Evolutionary conservation across 37 sponge, comb jelly and placozoan genomes (phyloP), one percentile per base, ranked within the genome.

Genomic region (Amphimedon queenslandica): DNA sequence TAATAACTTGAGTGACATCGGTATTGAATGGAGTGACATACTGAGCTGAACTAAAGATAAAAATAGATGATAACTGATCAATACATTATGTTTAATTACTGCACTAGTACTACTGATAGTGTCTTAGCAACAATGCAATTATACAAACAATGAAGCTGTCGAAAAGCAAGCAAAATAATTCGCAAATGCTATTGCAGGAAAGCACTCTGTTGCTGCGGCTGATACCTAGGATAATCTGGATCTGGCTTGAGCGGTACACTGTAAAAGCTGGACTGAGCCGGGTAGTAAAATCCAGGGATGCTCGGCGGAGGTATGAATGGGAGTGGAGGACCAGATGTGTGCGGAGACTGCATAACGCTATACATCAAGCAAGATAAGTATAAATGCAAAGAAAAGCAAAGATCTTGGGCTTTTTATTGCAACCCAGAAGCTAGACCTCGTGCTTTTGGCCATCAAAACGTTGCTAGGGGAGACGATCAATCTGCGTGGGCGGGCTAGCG

Each of bases 281-380:
- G 61, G 23, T 11, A 60, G 21, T 60, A 60, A 60, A 60, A 60
- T n/a, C 27, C 61, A n/a, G 61, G 61, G 5, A n/a, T n/a, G 5
- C 24, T 6, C 28, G 61, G 61, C 8, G 21, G 28, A 25, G 8
- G 61, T 11, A 60, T 6, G 28, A 25, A 60, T 25, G 61, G 61
- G 5, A 60, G 61, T 6, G 85, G 75, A 60, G 79, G 55, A 36
- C 80, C 85, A n/a, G 67, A 47, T 3, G 80, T 78, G 41, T 78
- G 85, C 23, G 84, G 78, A 64, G 85, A 85, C 74, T 79, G 85
- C 85, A 85, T 85, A 78, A 74, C 64, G 74, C 85, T 74, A 29
- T 78, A 78, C 85, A 85, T 85, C 68, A 23, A 70, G 53, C 8
- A 8, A 47, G 13, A 47, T 47, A 13, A 47, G 8, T 47, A 18